Evolutionary conservation across 2,797 vertebrate genomes (phyloP).

Genomic region (Otolemur crassicaudatus): DNA sequence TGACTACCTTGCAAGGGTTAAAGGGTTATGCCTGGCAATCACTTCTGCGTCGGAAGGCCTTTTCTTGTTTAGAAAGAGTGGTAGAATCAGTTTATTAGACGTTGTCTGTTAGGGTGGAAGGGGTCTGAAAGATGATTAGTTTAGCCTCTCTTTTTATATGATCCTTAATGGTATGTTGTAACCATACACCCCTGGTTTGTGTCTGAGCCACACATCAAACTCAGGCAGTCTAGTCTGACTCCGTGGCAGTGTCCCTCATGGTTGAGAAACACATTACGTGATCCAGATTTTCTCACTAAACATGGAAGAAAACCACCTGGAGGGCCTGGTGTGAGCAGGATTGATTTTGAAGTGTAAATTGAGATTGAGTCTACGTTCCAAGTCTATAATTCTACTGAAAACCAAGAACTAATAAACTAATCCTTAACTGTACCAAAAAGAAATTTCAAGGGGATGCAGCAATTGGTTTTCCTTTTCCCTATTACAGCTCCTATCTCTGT

Average conservation of each 20-base stretch:
- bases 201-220: not conserved
- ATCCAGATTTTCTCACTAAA: not conserved
- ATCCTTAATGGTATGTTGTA: not conserved
- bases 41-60: not conserved
- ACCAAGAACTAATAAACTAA: not conserved
- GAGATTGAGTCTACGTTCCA: not conserved
- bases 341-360: slow-evolving; percentile 21
- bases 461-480: not conserved
- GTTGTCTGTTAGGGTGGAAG: not conserved
- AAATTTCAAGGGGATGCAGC: not conserved
- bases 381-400: not conserved
- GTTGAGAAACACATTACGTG: not conserved
- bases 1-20: not conserved
- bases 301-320: not conserved
- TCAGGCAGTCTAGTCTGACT: not conserved
- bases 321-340: not conserved
- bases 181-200: not conserved
- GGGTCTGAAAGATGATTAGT: not conserved
- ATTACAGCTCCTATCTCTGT: not conserved
- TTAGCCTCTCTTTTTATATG: not conserved
- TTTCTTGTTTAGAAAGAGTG: not conserved
- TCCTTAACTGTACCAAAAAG: not conserved
- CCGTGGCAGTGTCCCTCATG: not conserved
- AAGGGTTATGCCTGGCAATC: not conserved
- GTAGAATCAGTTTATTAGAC: not conserved